These are phyloP conservation scores for Chloebia gouldiae DNA, from an alignment of 2,113 vertebrate genomes.

Conservation along the genomic window DNA sequence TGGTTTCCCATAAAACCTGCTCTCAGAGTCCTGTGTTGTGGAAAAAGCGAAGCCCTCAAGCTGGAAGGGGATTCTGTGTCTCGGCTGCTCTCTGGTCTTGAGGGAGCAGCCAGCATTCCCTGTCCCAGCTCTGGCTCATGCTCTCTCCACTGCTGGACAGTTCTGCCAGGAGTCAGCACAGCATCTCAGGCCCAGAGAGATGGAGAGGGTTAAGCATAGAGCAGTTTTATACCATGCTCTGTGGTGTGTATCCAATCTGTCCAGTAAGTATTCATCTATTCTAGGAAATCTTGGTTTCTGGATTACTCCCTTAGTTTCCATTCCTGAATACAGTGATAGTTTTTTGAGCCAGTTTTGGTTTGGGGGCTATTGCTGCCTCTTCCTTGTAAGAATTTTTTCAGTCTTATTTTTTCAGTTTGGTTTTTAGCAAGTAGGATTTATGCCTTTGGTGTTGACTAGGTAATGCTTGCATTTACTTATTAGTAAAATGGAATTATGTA, in stretches of 20 bases:
- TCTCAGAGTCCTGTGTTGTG: background rate
- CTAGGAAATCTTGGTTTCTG: background rate
- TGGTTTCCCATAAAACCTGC: background rate
- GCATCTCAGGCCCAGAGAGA: too few relatives aligned
- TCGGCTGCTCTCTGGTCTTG: background rate
- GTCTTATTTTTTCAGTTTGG: background rate
- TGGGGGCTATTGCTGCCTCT: background rate
- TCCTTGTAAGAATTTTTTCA: background rate
- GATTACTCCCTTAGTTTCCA: background rate
- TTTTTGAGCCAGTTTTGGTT: background rate
- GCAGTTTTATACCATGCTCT: background rate
- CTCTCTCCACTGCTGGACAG: too few relatives aligned
- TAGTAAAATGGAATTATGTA: background rate
- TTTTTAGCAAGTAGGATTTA: background rate
- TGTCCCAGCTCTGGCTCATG: background rate
- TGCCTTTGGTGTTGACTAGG: background rate
- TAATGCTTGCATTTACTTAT: background rate
- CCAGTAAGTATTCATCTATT: background rate
- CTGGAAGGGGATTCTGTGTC: fast-evolving
- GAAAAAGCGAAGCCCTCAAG: background rate
- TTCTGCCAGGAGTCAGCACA: background rate
- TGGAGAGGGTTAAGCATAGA: background rate
- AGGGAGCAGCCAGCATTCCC: background rate
- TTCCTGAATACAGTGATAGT: background rate
- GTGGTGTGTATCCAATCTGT: background rate